Evolutionary conservation across 2,888 invertebrate genomes (phyloP).

Genomic region (Stomorhina lunata): DNA sequence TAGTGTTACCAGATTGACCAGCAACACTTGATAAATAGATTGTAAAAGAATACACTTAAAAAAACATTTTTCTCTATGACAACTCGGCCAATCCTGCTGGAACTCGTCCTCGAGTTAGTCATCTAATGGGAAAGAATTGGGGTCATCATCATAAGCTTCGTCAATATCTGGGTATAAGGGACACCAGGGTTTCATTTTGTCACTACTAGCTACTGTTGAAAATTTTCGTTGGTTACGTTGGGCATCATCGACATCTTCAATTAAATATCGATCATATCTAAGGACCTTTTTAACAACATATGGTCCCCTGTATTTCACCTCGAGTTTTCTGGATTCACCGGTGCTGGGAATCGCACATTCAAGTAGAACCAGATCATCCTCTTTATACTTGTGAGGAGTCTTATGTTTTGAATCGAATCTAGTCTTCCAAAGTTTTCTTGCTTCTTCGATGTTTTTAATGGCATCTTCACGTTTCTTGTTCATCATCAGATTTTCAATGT

Average conservation of each 20-base stretch:
- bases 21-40: too few relatives aligned
- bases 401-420: slow-evolving; percentile 47
- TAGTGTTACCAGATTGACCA: too few relatives aligned
- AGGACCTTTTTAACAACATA: slow-evolving; percentile 46
- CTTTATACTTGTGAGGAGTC: slow-evolving; percentile 26
- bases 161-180: slow-evolving; percentile 32
- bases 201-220: slow-evolving; percentile 49
- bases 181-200: slow-evolving; percentile 58
- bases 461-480: slow-evolving; percentile 13
- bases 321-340: slow-evolving; percentile 38
- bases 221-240: slow-evolving; percentile 37
- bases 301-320: slow-evolving; percentile 33
- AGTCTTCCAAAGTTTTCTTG: slow-evolving; percentile 20
- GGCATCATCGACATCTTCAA: slow-evolving; percentile 12
- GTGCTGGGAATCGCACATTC: slow-evolving; percentile 42
- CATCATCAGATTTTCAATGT: background rate
- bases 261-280: slow-evolving; percentile 33
- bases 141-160: slow-evolving; percentile 6
- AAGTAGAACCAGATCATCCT: slow-evolving; percentile 43
- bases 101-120: slow-evolving; percentile 49
- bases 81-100: slow-evolving; percentile 32
- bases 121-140: background rate
- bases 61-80: too few relatives aligned
- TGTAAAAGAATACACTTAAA: too few relatives aligned
- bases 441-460: slow-evolving; percentile 18